phyloP scores from a whole-genome alignment of 2,888 invertebrate genomes.

The Podabrus alpinus region DNA sequence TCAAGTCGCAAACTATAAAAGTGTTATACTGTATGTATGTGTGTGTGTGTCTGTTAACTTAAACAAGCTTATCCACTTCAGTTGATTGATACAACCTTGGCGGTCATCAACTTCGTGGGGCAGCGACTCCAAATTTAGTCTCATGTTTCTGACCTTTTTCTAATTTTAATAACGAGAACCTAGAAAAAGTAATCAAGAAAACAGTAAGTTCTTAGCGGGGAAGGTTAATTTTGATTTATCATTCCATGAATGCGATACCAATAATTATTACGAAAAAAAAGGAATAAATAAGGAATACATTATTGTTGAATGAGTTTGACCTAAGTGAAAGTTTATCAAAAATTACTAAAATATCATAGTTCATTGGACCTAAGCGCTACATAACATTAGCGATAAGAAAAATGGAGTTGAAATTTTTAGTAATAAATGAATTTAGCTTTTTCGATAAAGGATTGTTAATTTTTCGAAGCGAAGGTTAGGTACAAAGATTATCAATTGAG shows the following conservation, averaged over 20 bases:
- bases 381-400: background rate
- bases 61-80: constrained; percentile 52
- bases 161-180: background rate
- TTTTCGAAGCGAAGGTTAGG: background rate
- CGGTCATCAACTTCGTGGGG: constrained; percentile 41
- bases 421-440: background rate
- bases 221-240: background rate
- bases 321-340: constrained; percentile 23
- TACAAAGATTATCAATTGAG: constrained; percentile 22
- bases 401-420: background rate
- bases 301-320: constrained; percentile 22
- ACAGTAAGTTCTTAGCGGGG: too few relatives aligned
- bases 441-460: background rate
- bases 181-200: background rate
- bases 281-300: constrained; percentile 8
- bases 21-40: constrained; percentile 32
- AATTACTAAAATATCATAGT: constrained; percentile 24
- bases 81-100: constrained; percentile 53
- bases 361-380: constrained; percentile 20
- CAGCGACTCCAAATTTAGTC: constrained; percentile 31
- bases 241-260: background rate
- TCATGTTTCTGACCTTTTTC: constrained; percentile 17
- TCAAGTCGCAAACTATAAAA: constrained; percentile 17
- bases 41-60: constrained; percentile 45
- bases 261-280: constrained; percentile 11